A percentile compares a stretch with the other conserved stretches of the same genome.
Conservation (phyloP, 2,113 vertebrate species). For the Dromaius novaehollandiae region DNA sequence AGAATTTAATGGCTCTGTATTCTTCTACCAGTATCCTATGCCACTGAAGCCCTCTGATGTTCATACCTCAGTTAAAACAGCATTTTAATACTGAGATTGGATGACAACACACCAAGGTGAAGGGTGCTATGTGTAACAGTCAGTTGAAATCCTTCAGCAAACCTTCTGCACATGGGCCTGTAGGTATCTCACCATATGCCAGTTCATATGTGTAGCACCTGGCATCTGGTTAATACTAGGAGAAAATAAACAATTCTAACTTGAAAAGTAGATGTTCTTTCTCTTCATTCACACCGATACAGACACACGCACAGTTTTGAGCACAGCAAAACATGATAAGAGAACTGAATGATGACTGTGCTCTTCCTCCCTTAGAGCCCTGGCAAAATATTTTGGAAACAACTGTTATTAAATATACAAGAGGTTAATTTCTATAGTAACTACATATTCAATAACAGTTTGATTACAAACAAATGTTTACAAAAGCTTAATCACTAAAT, state of each 20-base stretch:
- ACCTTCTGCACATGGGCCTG: not conserved
- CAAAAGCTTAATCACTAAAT: not conserved
- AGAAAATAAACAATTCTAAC: not conserved
- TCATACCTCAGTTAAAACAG: not conserved
- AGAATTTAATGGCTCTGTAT: not conserved
- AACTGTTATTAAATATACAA: not conserved
- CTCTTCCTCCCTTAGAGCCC: not conserved
- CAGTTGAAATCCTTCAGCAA: not conserved
- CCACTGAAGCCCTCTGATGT: not conserved
- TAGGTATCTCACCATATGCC: fast-evolving
- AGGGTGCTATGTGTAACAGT: not conserved
- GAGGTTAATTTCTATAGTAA: not conserved
- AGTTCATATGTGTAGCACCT: not conserved
- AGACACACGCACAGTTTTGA: not conserved
- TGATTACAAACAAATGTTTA: not conserved
- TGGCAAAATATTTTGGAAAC: not conserved
- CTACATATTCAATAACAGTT: not conserved
- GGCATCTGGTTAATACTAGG: not conserved
- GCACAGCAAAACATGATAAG: not conserved
- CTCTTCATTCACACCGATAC: not conserved
- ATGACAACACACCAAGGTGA: not conserved
- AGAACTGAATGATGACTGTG: not conserved
- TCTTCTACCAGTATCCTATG: not conserved
- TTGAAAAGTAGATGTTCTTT: not conserved
- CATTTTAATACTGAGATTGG: not conserved